A percentile compares a stretch with the other conserved stretches of the same genome.
Evolutionary conservation across 2,113 vertebrate genomes (phyloP).

Genomic region (Patagioenas fasciata): DNA sequence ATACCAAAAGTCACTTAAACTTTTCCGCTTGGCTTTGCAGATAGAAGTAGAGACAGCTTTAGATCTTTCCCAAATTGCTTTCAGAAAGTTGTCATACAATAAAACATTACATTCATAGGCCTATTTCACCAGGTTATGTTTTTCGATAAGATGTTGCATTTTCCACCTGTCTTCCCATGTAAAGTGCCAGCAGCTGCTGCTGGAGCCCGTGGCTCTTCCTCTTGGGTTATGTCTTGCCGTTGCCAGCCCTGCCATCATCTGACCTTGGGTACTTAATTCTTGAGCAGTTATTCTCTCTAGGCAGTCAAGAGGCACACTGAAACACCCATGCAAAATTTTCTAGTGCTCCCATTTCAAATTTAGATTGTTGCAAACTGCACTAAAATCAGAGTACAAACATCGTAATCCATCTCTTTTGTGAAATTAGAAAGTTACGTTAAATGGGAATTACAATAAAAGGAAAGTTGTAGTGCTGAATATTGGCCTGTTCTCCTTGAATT

Average conservation of each 20-base stretch:
- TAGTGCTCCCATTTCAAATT: conserved; percentile 45
- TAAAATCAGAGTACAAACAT: not conserved
- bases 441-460: not conserved
- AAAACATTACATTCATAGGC: not conserved
- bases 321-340: conserved; percentile 11
- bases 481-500: not conserved
- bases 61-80: not conserved
- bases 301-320: conserved; percentile 22
- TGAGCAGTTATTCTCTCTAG: conserved; percentile 16
- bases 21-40: not conserved
- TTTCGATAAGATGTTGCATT: not conserved
- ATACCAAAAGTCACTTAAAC: not conserved
- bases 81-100: not conserved
- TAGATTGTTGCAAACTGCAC: not conserved
- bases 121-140: not conserved
- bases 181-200: not conserved
- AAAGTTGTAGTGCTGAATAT: not conserved
- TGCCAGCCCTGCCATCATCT: conserved; percentile 27
- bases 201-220: not conserved
- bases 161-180: not conserved
- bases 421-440: conserved; percentile 13
- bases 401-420: not conserved
- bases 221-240: conserved; percentile 22
- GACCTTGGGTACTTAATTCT: conserved; percentile 16
- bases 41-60: not conserved